Conservation (phyloP, 1,140 invertebrate genomes). For the Drosophila nigrodunni region DNA sequence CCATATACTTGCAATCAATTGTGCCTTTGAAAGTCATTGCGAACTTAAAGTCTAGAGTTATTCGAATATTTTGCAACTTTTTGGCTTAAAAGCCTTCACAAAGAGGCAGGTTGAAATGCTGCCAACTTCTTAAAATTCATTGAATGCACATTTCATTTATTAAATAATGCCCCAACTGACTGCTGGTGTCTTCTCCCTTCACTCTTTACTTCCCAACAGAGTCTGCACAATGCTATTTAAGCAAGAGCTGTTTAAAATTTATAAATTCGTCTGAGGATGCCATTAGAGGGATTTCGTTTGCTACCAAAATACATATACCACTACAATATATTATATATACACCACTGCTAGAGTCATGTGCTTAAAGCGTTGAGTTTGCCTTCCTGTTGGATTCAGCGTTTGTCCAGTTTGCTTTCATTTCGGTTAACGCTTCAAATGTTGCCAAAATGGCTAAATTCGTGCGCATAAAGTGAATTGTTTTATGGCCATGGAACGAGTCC, state of each 20-base stretch:
- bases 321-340: neutral
- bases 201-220: neutral
- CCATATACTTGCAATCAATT: neutral
- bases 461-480: constrained; percentile 81
- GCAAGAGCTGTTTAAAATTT: constrained; percentile 69
- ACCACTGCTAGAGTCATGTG: neutral
- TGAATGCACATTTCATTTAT: constrained; percentile 67
- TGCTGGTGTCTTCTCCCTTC: constrained; percentile 18
- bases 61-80: constrained; percentile 6
- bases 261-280: constrained; percentile 61
- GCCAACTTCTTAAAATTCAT: constrained; percentile 62
- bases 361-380: constrained; percentile 28
- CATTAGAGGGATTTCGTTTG: constrained; percentile 60
- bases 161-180: constrained; percentile 45
- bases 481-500: constrained; percentile 45
- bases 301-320: constrained; percentile 24
- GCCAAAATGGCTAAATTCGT: constrained; percentile 78
- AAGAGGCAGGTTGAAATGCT: neutral
- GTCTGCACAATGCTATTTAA: constrained; percentile 20
- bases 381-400: constrained; percentile 11
- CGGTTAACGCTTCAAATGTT: constrained; percentile 72
- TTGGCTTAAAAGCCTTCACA: constrained; percentile 12
- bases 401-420: constrained; percentile 46
- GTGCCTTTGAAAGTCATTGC: neutral
- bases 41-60: neutral